Conservation (phyloP, 2,797 vertebrate species). For the Arnoldichthys spilopterus region DNA sequence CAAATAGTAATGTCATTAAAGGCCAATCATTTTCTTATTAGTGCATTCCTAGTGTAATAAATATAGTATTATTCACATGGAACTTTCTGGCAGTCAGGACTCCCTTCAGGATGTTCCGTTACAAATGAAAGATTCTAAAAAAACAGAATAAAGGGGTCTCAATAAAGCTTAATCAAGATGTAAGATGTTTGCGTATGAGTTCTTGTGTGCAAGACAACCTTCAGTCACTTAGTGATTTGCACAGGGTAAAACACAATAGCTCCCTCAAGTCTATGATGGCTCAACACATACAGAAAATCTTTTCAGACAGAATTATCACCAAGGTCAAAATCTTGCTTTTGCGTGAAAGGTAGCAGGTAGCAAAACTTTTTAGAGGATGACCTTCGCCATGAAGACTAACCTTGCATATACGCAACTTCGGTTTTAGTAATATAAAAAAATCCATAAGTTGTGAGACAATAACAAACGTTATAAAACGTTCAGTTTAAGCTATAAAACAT, state of each 20-base stretch:
- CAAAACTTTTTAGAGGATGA: conserved; percentile 23
- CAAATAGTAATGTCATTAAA: background rate
- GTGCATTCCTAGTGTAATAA: background rate
- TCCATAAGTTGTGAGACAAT: too few species aligned
- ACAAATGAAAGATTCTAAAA: background rate
- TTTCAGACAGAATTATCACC: conserved; percentile 38
- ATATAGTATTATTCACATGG: background rate
- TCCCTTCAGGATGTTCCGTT: background rate
- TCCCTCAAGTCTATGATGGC: conserved; percentile 19
- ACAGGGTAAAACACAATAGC: conserved; percentile 33
- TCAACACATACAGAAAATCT: conserved; percentile 20
- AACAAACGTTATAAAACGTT: too few species aligned
- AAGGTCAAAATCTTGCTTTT: conserved; percentile 43
- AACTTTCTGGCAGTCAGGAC: background rate
- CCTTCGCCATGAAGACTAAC: conserved; percentile 33
- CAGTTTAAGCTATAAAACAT: too few species aligned
- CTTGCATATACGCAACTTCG: background rate
- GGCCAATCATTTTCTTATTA: background rate
- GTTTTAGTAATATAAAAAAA: too few species aligned
- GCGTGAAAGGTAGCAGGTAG: conserved; percentile 12
- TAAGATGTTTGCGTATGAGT: background rate
- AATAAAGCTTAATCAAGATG: background rate
- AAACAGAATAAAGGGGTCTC: background rate
- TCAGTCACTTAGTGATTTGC: conserved; percentile 10
- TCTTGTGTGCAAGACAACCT: background rate